Evolutionary conservation across 2,113 vertebrate genomes (phyloP), one percentile per base, ranked within the genome.

Genomic region (Dicaeum eximium): DNA sequence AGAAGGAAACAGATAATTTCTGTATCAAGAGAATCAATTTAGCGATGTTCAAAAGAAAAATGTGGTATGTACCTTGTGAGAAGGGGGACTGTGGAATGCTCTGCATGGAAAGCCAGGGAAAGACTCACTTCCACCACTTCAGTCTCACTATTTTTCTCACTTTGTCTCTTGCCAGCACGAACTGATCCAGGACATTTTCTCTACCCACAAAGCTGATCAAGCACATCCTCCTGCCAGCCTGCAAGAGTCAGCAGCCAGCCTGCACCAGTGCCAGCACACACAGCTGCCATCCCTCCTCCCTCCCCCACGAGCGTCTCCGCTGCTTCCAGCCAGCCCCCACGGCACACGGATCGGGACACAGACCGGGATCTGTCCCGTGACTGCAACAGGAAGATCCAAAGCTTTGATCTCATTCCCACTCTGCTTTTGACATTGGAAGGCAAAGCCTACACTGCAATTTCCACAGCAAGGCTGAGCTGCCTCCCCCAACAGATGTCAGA

Each of bases 151-250:
- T 78, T 80, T 93, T 65, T 80, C 86, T 94, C 80, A 62, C 88
- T 82, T 64, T 0, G 0, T 42, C 72, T 90, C 82, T 42, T 95
- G 88, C 82, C 90, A 92, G 92, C 75, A 73, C 51, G 20, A 82
- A 69, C 57, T 86, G 78, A 90, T 86, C 79, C 90, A 90, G 88
- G 86, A 80, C 82, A 62, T 94, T 78, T 92, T 96, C 82, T 90
- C 88, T 94, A 35, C 75, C 86, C 90, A 47, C 79, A 83, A 54
- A 88, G 92, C 85, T 94, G 92, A 95, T 78, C 11, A 25, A 92
- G 94, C 94, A 92, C 31, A 88, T 88, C 82, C 56, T 74, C 42
- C 64, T 58, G 80, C 91, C 95, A 91, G 79, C 79, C 88, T 44
- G 50, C 8, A 4, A 81, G 75, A 5, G 5, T 88, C 93, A 92